A percentile compares a stretch with the other conserved stretches of the same genome.
Evolutionary conservation across 2,113 vertebrate species (phyloP).

Genomic region (Poeciliopsis turrubarensis): DNA sequence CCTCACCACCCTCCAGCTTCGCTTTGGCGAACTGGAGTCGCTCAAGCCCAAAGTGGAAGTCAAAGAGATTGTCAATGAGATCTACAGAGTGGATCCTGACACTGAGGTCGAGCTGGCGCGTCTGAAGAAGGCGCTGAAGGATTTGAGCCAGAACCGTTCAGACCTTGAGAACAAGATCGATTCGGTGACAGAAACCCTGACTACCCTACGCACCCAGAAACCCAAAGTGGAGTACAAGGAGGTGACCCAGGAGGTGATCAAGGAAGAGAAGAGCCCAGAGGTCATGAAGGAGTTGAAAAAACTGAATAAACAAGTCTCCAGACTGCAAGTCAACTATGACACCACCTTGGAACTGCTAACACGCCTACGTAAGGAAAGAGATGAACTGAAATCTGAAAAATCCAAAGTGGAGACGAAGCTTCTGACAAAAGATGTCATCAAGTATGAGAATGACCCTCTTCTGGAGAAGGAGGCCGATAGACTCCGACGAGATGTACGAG

Average conservation of each 20-base stretch:
- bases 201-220: conserved; percentile 82
- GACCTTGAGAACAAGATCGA: conserved; percentile 79
- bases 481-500: conserved; percentile 84
- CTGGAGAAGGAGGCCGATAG: conserved; percentile 90
- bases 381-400: conserved; percentile 86
- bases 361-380: conserved; percentile 86
- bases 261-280: conserved; percentile 90
- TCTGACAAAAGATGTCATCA: conserved; percentile 89
- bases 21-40: conserved; percentile 73
- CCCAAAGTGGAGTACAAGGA: conserved; percentile 90
- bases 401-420: conserved; percentile 90
- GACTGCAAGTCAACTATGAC: conserved; percentile 81
- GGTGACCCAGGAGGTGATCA: conserved; percentile 88
- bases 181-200: conserved; percentile 76
- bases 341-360: conserved; percentile 83
- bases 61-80: conserved; percentile 89
- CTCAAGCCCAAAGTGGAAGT: conserved; percentile 85
- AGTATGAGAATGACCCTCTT: conserved; percentile 91
- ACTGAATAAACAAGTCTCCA: conserved; percentile 86
- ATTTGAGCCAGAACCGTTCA: conserved; percentile 66
- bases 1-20: conserved; percentile 79
- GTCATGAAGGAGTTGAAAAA: conserved; percentile 88
- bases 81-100: conserved; percentile 88
- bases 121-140: conserved; percentile 84
- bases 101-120: conserved; percentile 85